phyloP scores from a whole-genome alignment of 2,113 vertebrate species.

The Pan troglodytes region NHGRI_mPanTro3-v2.1_pri NC_072408.2:40860501-40861000 shows the following conservation, averaged over 20 bases:
- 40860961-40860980: too few relatives aligned
- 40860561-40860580: background rate
- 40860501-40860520: background rate
- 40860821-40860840: background rate
- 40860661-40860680: background rate
- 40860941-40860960: too few relatives aligned
- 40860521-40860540: background rate
- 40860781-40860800: background rate
- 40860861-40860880: too few relatives aligned
- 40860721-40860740: background rate
- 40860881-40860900: too few relatives aligned
- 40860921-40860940: too few relatives aligned
- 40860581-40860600: background rate
- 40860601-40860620: background rate
- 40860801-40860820: background rate
- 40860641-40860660: background rate
- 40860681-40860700: background rate
- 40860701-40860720: background rate
- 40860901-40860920: too few relatives aligned
- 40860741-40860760: background rate
- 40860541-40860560: background rate
- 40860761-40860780: background rate
- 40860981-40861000: too few relatives aligned
- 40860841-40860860: background rate
- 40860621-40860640: background rate